Conservation (phyloP, 2,888 invertebrate genomes). For the Glyphotaelius pellucidus region DNA sequence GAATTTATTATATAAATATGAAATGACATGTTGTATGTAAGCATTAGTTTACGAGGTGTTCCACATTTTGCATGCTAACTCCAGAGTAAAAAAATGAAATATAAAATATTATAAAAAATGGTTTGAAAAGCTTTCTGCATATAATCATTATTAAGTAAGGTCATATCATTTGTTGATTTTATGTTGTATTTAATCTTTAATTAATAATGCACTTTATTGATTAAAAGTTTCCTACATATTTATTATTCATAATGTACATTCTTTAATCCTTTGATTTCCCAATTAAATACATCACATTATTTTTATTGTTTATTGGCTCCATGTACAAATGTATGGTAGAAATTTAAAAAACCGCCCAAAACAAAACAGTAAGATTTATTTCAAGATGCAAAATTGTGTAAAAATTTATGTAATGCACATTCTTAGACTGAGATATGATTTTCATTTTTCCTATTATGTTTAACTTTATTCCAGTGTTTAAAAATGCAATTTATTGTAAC, state of each 20-base stretch:
- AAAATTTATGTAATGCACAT: neutral
- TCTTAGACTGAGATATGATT: slow-evolving; percentile 24
- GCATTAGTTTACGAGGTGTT: neutral
- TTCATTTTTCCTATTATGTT: slow-evolving; percentile 6
- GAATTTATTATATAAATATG: slow-evolving; percentile 10
- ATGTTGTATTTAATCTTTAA: neutral
- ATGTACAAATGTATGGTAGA: neutral
- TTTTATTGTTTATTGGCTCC: neutral
- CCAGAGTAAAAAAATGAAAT: neutral
- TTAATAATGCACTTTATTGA: neutral
- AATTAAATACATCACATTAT: neutral
- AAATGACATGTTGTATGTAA: neutral
- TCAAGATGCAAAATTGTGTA: neutral
- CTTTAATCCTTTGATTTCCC: neutral
- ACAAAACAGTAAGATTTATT: neutral
- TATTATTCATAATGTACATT: neutral
- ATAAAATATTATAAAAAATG: neutral
- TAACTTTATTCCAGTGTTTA: slow-evolving; percentile 35
- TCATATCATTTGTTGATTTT: neutral
- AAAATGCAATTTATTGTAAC: slow-evolving; percentile 42
- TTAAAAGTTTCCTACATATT: neutral
- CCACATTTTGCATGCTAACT: neutral
- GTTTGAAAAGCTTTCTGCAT: neutral
- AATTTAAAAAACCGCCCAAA: neutral
- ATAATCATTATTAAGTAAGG: neutral